phyloP scores from a whole-genome alignment of 2,113 vertebrate species.

The Platichthys stellatus region DNA sequence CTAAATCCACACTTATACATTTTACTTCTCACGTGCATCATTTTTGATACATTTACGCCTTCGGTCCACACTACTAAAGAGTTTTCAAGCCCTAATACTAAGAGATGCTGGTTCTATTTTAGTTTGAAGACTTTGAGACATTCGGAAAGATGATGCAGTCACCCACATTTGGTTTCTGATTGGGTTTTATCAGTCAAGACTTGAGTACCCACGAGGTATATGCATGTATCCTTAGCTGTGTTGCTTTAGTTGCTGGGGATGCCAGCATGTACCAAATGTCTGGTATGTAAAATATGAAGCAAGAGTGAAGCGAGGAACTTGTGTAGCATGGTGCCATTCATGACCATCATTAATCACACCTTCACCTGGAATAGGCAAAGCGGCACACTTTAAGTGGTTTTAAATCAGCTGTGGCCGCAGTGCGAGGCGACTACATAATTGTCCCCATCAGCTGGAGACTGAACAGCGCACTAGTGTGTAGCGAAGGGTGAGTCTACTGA shows the following conservation, averaged over 20 bases:
- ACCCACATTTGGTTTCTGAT: too few relatives aligned
- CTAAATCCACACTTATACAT: too few relatives aligned
- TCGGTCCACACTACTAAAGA: too few relatives aligned
- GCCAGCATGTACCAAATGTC: background rate
- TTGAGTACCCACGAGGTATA: too few relatives aligned
- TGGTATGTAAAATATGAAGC: background rate
- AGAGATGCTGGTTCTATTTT: too few relatives aligned
- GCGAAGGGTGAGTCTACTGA: background rate
- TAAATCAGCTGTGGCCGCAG: constrained; percentile 45
- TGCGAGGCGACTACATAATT: constrained; percentile 31
- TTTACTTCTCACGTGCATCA: too few relatives aligned
- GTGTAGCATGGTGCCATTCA: background rate
- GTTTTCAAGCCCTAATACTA: too few relatives aligned
- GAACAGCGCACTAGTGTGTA: constrained; percentile 16
- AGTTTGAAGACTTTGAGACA: too few relatives aligned
- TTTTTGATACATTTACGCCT: too few relatives aligned
- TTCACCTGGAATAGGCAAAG: constrained; percentile 51
- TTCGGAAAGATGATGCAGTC: too few relatives aligned
- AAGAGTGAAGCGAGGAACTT: background rate
- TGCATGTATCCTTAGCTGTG: background rate
- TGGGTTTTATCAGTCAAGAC: too few relatives aligned
- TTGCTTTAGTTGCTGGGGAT: background rate
- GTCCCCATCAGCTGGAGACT: constrained; percentile 19
- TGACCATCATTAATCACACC: constrained; percentile 45
- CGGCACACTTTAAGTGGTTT: constrained; percentile 37